Conservation (phyloP, 2,888 invertebrate genomes). For the Heliconius sara region DNA sequence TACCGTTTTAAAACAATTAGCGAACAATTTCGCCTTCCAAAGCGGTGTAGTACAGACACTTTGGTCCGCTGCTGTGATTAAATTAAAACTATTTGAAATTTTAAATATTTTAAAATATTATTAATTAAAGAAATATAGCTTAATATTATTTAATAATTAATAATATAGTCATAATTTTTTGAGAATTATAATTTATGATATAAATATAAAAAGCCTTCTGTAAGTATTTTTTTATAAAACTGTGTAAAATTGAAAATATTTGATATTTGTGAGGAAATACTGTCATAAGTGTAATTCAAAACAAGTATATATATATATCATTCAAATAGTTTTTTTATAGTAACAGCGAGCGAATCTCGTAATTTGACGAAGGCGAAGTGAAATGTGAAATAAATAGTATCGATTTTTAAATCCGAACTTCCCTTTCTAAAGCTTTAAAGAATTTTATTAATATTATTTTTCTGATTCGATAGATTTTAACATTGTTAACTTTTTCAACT, state of each 20-base stretch:
- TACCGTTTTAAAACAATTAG: conserved; percentile 35
- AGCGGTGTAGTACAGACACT: conserved; percentile 38
- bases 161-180: not conserved
- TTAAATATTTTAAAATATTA: not conserved
- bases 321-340: not conserved
- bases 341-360: not conserved
- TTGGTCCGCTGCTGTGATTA: not conserved
- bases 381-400: not conserved
- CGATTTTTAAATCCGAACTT: not conserved
- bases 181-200: not conserved
- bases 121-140: not conserved
- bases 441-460: not conserved
- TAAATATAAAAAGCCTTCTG: too few relatives aligned
- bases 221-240: not conserved
- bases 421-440: too few relatives aligned
- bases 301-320: too few relatives aligned
- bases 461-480: not conserved
- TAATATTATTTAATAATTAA: not conserved
- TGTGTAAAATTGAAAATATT: not conserved
- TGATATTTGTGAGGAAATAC: too few relatives aligned
- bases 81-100: not conserved
- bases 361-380: not conserved
- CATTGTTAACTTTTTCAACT: not conserved
- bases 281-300: not conserved
- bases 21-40: conserved; percentile 22